Evolutionary conservation across 1,140 invertebrate genomes (phyloP).

Genomic region (Aphis craccivora): DNA sequence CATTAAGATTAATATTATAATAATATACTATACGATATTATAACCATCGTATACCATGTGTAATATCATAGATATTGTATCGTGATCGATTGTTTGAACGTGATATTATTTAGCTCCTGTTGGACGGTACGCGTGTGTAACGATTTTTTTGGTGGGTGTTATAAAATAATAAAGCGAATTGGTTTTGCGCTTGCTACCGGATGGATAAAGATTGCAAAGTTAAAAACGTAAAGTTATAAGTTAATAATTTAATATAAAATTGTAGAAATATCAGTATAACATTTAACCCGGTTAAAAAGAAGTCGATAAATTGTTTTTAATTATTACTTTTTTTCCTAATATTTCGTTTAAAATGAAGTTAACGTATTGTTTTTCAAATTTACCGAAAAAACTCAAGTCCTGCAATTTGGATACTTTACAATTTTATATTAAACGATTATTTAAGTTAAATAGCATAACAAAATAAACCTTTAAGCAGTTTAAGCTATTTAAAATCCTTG

Average conservation of each 20-base stretch:
- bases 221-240: not conserved
- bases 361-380: not conserved
- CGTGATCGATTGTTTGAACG: not conserved
- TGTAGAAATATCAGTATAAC: not conserved
- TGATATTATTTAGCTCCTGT: not conserved
- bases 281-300: no score
- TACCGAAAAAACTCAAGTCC: not conserved
- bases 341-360: no score
- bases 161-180: not conserved
- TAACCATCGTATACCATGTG: not conserved
- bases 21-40: not conserved
- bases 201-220: not conserved
- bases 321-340: no score
- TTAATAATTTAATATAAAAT: no score
- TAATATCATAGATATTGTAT: not conserved
- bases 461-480: not conserved
- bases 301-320: no score
- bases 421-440: not conserved
- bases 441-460: not conserved
- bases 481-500: not conserved
- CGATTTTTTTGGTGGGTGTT: not conserved
- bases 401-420: not conserved
- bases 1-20: not conserved
- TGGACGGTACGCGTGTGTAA: no score
- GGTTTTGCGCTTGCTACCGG: not conserved